These are phyloP conservation scores for Esperia sulphurella DNA, from an alignment of 2,888 invertebrate species.

Conservation along the genomic window DNA sequence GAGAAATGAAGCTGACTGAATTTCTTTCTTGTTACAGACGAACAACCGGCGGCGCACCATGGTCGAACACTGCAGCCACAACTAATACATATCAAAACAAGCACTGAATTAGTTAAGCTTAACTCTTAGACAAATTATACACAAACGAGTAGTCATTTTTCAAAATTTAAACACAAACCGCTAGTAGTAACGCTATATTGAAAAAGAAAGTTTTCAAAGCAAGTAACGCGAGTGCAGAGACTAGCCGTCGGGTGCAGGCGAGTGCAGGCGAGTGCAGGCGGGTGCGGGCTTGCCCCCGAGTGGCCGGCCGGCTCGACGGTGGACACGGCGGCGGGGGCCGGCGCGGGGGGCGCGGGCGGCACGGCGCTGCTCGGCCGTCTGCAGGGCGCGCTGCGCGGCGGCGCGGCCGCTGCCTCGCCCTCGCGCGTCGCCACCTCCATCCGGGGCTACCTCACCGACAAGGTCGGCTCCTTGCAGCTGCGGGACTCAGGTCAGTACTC, in stretches of 20 bases:
- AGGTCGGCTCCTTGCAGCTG: constrained; percentile 83
- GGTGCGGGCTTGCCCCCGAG: not conserved
- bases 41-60: constrained; percentile 53
- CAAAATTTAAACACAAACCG: not conserved
- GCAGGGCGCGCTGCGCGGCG: constrained; percentile 83
- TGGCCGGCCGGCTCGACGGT: constrained; percentile 1
- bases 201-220: too few relatives aligned
- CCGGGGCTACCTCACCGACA: constrained; percentile 84
- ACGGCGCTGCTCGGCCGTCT: constrained; percentile 82
- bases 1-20: too few relatives aligned
- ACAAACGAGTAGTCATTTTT: too few relatives aligned
- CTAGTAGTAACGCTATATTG: too few relatives aligned
- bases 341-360: constrained; percentile 71
- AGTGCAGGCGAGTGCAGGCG: too few relatives aligned
- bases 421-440: constrained; percentile 86
- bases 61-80: constrained; percentile 38
- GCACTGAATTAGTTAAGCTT: constrained; percentile 50
- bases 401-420: constrained; percentile 84
- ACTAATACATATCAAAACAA: constrained; percentile 69
- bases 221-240: too few relatives aligned
- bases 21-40: constrained; percentile 49
- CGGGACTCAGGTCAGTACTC: constrained; percentile 85
- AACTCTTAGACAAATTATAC: not conserved
- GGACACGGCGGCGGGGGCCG: constrained; percentile 1
- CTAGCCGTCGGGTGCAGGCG: too few relatives aligned